Conservation (phyloP, 2,113 vertebrate genomes). For the Dicaeum eximium region DNA sequence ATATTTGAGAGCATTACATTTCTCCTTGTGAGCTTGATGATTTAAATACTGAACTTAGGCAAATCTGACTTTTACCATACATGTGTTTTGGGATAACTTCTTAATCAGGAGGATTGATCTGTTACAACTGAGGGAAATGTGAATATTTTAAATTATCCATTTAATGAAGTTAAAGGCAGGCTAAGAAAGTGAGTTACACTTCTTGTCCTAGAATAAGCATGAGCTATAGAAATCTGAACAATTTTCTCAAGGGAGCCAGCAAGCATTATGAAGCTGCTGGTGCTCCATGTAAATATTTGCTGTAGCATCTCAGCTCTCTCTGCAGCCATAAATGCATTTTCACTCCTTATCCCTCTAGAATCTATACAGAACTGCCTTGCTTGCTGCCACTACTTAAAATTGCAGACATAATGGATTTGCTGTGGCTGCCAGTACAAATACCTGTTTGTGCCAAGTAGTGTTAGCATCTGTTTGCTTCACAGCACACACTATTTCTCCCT, state of each 20-base stretch:
- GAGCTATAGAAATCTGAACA: not conserved
- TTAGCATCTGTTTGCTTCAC: constrained; percentile 5
- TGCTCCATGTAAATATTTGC: not conserved
- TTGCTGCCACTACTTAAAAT: not conserved
- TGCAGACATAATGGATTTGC: not conserved
- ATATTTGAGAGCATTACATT: not conserved
- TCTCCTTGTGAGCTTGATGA: not conserved
- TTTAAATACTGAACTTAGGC: not conserved
- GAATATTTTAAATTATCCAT: not conserved
- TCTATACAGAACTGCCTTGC: not conserved
- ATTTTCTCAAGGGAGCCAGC: not conserved
- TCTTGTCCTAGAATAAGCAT: not conserved
- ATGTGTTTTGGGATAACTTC: not conserved
- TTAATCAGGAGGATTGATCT: not conserved
- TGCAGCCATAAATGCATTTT: not conserved
- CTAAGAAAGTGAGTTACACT: not conserved
- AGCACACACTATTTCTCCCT: not conserved
- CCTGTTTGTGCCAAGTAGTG: not conserved
- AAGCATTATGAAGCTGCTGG: not conserved
- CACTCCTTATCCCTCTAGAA: not conserved
- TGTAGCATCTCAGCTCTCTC: not conserved
- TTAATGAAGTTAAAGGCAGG: not conserved
- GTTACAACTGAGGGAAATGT: fast-evolving
- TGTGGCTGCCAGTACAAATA: constrained; percentile 21
- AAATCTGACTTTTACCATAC: not conserved